Conservation (phyloP, 2,888 invertebrate species). For the Galerucella nymphaeae region DNA sequence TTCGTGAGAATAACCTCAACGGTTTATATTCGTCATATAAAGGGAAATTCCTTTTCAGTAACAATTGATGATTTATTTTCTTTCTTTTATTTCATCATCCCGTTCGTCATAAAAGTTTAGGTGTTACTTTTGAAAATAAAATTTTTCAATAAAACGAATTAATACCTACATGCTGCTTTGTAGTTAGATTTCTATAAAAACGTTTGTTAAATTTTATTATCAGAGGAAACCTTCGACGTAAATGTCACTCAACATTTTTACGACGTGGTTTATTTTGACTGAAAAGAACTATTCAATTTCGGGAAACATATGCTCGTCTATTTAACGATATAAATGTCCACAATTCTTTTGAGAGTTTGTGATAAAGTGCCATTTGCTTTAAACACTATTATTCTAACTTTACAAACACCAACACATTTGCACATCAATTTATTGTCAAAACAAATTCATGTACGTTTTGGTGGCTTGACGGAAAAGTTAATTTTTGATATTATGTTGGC, state of each 20-base stretch:
- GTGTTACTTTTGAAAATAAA: neutral
- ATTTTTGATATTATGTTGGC: too few species aligned
- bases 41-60: conserved; percentile 10
- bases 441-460: too few species aligned
- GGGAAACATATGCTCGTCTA: neutral
- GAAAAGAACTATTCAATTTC: conserved; percentile 3
- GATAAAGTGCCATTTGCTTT: neutral
- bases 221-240: neutral
- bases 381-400: too few species aligned
- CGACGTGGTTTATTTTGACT: neutral
- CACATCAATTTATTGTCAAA: too few species aligned
- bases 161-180: conserved; percentile 7
- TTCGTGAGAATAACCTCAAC: conserved; percentile 5
- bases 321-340: neutral
- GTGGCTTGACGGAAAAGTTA: too few species aligned
- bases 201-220: neutral
- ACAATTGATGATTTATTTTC: conserved; percentile 14
- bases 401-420: too few species aligned
- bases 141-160: neutral
- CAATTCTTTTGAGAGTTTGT: neutral
- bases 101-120: conserved; percentile 7
- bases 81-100: conserved; percentile 6
- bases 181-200: neutral
- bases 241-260: conserved; percentile 6
- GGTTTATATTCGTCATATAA: conserved; percentile 13